A percentile compares a stretch with the other conserved stretches of the same genome.
These are phyloP conservation scores for Epinotia nisella DNA, from an alignment of 2,888 invertebrate genomes.

Conservation along the genomic window DNA sequence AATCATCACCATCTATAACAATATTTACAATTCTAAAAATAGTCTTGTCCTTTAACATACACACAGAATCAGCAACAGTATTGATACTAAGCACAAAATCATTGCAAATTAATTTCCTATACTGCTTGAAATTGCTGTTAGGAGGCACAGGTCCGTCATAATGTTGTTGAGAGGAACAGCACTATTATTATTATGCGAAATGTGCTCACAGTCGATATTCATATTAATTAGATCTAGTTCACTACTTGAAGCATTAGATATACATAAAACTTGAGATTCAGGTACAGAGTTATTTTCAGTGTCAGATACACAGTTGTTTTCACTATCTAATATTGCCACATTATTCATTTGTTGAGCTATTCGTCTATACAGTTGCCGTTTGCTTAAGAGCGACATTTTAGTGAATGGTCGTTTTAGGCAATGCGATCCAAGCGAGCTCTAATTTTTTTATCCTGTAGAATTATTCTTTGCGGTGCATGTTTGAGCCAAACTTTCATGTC, in stretches of 20 bases:
- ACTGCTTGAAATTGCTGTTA: constrained; percentile 10
- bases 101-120: constrained; percentile 6
- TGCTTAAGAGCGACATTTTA: constrained; percentile 4
- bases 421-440: constrained; percentile 3
- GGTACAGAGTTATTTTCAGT: background rate
- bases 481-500: constrained; percentile 4
- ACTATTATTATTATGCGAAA: no score
- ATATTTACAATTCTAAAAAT: constrained; percentile 8
- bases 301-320: background rate
- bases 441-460: background rate
- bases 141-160: constrained; percentile 1
- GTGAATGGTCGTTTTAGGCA: background rate
- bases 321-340: no score
- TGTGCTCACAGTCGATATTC: no score
- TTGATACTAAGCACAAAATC: background rate
- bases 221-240: background rate
- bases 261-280: constrained; percentile 4
- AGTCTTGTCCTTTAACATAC: constrained; percentile 6
- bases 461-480: constrained; percentile 4
- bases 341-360: background rate
- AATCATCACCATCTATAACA: constrained; percentile 4
- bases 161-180: constrained; percentile 2
- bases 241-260: constrained; percentile 7
- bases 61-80: background rate
- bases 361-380: constrained; percentile 8